Conservation (phyloP, 2,113 vertebrate genomes). For the Phocoena sinus region DNA sequence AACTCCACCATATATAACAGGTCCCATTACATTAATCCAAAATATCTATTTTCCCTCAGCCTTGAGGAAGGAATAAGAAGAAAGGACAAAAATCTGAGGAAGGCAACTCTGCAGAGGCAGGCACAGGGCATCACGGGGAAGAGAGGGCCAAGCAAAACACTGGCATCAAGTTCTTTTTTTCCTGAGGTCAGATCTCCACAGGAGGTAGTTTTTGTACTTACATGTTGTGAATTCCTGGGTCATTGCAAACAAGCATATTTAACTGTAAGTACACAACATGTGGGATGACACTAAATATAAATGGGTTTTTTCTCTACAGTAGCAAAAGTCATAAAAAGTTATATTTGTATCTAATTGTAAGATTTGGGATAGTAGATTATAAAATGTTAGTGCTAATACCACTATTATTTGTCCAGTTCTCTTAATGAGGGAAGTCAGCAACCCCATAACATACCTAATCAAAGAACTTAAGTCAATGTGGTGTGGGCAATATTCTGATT, state of each 20-base stretch:
- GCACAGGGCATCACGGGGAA: no score
- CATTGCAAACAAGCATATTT: not conserved
- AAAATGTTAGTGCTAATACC: not conserved
- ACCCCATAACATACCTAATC: not conserved
- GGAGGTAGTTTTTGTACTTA: not conserved
- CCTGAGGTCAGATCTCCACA: not conserved
- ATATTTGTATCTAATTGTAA: not conserved
- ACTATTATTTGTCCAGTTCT: not conserved
- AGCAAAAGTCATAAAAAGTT: not conserved
- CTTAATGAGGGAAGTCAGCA: not conserved
- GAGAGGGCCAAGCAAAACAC: no score
- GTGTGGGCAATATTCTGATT: not conserved
- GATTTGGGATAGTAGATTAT: not conserved
- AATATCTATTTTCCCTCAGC: not conserved
- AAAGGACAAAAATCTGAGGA: not conserved
- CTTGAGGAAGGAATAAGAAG: not conserved
- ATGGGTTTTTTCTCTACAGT: not conserved
- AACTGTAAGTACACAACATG: not conserved
- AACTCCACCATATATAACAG: not conserved
- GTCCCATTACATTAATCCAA: not conserved
- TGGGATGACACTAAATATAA: not conserved
- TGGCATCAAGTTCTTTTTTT: not conserved
- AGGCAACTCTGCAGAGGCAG: not conserved
- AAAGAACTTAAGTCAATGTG: not conserved
- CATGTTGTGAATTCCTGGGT: not conserved